Evolutionary conservation across 2,113 vertebrate genomes (phyloP), one percentile per base, ranked within the genome.

Genomic region (Barnardius zonarius): DNA sequence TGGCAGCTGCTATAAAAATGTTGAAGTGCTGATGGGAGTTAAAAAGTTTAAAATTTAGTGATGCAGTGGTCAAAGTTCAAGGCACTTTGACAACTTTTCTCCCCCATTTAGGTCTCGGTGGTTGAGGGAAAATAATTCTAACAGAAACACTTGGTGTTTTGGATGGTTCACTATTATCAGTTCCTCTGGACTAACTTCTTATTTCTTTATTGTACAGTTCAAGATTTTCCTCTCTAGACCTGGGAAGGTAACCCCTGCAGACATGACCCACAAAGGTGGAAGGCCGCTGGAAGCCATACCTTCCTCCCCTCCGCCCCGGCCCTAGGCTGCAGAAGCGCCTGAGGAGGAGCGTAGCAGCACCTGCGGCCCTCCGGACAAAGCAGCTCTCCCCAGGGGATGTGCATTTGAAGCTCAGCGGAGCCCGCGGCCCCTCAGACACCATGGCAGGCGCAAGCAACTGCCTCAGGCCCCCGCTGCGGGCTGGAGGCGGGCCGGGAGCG

Each of bases 361-460:
- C 31, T 7, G 4, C 69, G 6, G 8, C 61, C 12, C 31, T 17
- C 41, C 14, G 10, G 22, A 6, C n/a, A 4, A 17, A 0, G 31
- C 35, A 11, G 5, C 11, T 17, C 19, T 14, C 17, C 27, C 5
- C 51, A 3, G 2, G 23, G 12, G 8, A 4, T 39, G 3, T 0
- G 28, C 7, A 14, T 3, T 27, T 1, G 0, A 7, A 1, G 13
- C 55, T 11, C 46, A 1, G 9, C 19, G 1, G 3, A 23, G 0
- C 4, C 62, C 4, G 2, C 28, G 0, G 2, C 10, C 4, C 19
- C 1, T 0, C 8, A 0, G 0, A 0, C 44, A 2, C 31, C 23
- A 11, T 1, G 15, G 1, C 44, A 1, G 10, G 0, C 20, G 2
- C 1, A 1, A 5, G 4, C 25, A 1, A 3, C 35, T 4, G 35